phyloP scores from a whole-genome alignment of 2,888 invertebrate genomes.

The Trichogramma evanescens region DNA sequence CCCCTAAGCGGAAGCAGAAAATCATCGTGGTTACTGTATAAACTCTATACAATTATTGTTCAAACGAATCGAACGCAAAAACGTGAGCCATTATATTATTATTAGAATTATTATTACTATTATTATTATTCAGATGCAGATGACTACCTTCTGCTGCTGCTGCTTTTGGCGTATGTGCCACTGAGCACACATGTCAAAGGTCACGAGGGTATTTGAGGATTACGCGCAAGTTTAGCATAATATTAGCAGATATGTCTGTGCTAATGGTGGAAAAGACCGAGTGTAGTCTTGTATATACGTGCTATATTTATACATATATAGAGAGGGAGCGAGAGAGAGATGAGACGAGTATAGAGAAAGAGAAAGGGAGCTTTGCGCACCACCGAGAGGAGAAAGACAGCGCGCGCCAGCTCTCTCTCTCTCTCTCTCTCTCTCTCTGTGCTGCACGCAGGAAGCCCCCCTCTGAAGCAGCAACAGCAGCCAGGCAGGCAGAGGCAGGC shows the following conservation, averaged over 20 bases:
- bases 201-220: slow-evolving; percentile 39
- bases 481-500: slow-evolving; percentile 14
- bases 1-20: too few relatives aligned
- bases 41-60: too few relatives aligned
- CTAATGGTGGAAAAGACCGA: background rate
- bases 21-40: too few relatives aligned
- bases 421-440: too few relatives aligned
- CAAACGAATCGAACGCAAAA: too few relatives aligned
- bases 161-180: too few relatives aligned
- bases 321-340: slow-evolving; percentile 1
- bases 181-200: background rate
- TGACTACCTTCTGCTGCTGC: too few relatives aligned
- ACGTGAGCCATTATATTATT: too few relatives aligned
- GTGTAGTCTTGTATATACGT: background rate
- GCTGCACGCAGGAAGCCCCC: too few relatives aligned
- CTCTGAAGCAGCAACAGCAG: slow-evolving; percentile 18
- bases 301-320: background rate
- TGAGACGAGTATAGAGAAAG: background rate
- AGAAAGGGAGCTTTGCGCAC: too few relatives aligned
- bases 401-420: slow-evolving; percentile 6
- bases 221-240: slow-evolving; percentile 42
- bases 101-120: too few relatives aligned
- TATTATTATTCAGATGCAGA: too few relatives aligned
- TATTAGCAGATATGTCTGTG: slow-evolving; percentile 33
- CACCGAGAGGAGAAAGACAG: slow-evolving; percentile 2